Percentiles rank a stretch among this genome's conserved stretches.
Conservation (phyloP, 2,113 vertebrate genomes). For the Mohoua ochrocephala region DNA sequence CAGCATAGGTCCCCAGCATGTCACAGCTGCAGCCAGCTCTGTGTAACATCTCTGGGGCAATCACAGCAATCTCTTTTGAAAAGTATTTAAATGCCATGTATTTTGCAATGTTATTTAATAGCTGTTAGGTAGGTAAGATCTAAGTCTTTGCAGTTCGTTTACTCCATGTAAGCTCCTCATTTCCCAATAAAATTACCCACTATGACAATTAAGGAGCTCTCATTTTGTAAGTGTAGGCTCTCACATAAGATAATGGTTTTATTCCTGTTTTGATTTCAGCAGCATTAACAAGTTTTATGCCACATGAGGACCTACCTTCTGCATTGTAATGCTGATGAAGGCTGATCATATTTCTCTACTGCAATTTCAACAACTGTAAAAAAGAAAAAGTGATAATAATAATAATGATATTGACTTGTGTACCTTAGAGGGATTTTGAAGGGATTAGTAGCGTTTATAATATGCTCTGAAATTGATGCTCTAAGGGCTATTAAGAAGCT, state of each 20-base stretch:
- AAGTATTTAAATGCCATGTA: neutral
- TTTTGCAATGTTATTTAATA: conserved; percentile 10
- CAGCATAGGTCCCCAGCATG: fast-evolving
- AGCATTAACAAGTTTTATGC: neutral
- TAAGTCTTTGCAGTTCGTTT: neutral
- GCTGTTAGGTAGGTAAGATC: neutral
- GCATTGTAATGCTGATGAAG: neutral
- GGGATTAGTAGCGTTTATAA: neutral
- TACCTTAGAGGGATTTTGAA: neutral
- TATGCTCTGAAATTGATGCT: neutral
- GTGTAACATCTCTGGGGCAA: neutral
- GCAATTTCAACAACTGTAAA: neutral
- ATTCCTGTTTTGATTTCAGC: neutral
- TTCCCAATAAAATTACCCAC: neutral
- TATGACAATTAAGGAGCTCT: neutral
- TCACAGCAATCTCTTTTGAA: neutral
- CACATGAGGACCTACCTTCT: neutral
- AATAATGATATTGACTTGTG: neutral
- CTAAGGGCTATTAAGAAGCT: neutral
- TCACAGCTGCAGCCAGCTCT: neutral
- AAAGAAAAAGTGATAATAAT: neutral
- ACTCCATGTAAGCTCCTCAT: neutral
- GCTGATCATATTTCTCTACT: neutral
- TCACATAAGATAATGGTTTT: neutral
- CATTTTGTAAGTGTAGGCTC: neutral